A percentile compares a stretch with the other conserved stretches of the same genome.
Evolutionary conservation across 1,140 invertebrate genomes (phyloP).

Genomic region (Solenopsis invicta): DNA sequence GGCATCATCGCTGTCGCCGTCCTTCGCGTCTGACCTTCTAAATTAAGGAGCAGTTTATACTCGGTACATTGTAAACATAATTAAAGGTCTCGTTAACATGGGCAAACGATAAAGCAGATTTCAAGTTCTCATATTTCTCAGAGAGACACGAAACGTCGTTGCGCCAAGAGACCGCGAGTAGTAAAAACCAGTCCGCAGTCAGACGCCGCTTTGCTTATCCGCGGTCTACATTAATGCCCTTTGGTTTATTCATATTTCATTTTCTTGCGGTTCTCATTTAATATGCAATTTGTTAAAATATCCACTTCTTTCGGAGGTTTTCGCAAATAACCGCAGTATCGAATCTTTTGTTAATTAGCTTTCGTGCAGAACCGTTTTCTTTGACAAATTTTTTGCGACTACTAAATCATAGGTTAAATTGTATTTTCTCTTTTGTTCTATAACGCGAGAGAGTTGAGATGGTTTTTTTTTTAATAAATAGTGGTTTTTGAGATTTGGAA

Average conservation of each 20-base stretch:
- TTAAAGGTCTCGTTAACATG: slow-evolving; percentile 78
- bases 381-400: neutral
- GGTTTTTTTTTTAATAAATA: neutral
- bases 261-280: slow-evolving; percentile 15
- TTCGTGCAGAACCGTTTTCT: neutral
- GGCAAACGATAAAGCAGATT: slow-evolving; percentile 72
- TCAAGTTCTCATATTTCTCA: slow-evolving; percentile 63
- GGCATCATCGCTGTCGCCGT: slow-evolving; percentile 14
- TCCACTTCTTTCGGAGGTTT: neutral
- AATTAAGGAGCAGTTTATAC: slow-evolving; percentile 76
- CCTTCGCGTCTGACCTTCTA: slow-evolving; percentile 68
- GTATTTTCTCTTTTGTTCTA: neutral
- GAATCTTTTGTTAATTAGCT: slow-evolving; percentile 25
- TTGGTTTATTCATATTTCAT: slow-evolving; percentile 65
- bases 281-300: slow-evolving; percentile 46
- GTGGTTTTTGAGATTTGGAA: neutral
- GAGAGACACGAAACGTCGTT: slow-evolving; percentile 46
- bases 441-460: neutral
- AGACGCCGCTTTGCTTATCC: slow-evolving; percentile 53
- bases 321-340: slow-evolving; percentile 17
- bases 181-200: slow-evolving; percentile 67
- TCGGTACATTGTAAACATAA: slow-evolving; percentile 77
- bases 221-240: slow-evolving; percentile 55
- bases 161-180: slow-evolving; percentile 48
- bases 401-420: neutral